Evolutionary conservation across 2,113 vertebrate species (phyloP).

Genomic region (Etia nguti): DNA sequence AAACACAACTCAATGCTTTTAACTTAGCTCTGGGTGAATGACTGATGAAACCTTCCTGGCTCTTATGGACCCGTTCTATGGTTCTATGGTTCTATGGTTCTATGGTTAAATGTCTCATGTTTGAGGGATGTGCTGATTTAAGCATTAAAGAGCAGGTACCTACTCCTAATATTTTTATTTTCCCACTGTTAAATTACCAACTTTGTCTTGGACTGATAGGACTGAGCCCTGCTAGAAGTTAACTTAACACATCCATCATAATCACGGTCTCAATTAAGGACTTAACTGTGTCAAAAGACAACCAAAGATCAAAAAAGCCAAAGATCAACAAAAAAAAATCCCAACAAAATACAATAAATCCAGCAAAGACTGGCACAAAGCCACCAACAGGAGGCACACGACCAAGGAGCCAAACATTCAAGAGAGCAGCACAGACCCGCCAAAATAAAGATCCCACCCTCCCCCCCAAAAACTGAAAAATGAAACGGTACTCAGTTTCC

Average conservation of each 20-base stretch:
- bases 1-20: no score
- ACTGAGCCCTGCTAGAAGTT: rapidly evolving
- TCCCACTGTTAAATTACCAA: not conserved
- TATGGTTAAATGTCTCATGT: not conserved
- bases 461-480: not conserved
- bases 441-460: not conserved
- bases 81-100: not conserved
- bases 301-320: not conserved
- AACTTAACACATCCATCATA: not conserved
- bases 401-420: not conserved
- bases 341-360: not conserved
- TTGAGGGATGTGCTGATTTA: not conserved
- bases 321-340: rapidly evolving
- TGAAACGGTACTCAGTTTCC: rapidly evolving
- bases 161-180: not conserved
- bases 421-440: not conserved
- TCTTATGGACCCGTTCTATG: not conserved
- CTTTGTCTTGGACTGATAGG: not conserved
- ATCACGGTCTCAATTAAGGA: not conserved
- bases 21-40: no score
- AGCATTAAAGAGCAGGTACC: not conserved
- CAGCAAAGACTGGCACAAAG: not conserved
- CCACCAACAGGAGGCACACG: not conserved
- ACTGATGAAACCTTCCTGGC: not conserved
- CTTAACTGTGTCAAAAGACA: not conserved